Evolutionary conservation across 2,113 vertebrate genomes (phyloP).

Genomic region (Pyxicephalus adspersus): DNA sequence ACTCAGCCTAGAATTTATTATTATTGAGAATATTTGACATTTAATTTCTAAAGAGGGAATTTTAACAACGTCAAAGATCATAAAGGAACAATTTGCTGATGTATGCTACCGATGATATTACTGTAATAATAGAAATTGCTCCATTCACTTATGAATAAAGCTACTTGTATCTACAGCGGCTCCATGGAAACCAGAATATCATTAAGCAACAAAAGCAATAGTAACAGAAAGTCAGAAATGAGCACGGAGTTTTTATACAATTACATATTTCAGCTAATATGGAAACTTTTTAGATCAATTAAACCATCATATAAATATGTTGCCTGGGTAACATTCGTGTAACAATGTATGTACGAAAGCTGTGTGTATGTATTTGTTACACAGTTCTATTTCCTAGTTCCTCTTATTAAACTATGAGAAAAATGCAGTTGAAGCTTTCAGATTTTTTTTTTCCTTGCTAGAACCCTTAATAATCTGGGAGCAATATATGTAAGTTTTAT

Average conservation of each 20-base stretch:
- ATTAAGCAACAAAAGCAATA: conserved; percentile 57
- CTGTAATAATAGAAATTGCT: conserved; percentile 62
- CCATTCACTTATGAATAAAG: conserved; percentile 59
- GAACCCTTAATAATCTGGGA: no score
- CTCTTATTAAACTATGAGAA: no score
- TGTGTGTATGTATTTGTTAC: no score
- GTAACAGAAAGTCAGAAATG: conserved; percentile 42
- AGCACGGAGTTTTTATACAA: conserved; percentile 40
- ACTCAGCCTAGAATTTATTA: conserved; percentile 51
- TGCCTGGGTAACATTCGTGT: not conserved
- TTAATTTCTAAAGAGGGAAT: conserved; percentile 60
- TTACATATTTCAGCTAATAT: conserved; percentile 30
- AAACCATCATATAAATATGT: conserved; percentile 20
- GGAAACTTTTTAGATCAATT: conserved; percentile 32
- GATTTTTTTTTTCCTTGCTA: no score
- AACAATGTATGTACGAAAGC: not conserved
- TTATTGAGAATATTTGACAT: conserved; percentile 62
- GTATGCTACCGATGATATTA: conserved; percentile 63
- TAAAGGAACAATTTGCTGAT: conserved; percentile 66
- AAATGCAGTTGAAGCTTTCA: no score
- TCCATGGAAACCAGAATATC: conserved; percentile 65
- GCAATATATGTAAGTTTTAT: no score
- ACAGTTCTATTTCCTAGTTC: no score
- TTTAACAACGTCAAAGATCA: conserved; percentile 63
- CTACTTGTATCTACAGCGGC: conserved; percentile 59